These are phyloP conservation scores for Muschampia plurimacula DNA, from an alignment of 2,888 invertebrate genomes.

Conservation along the genomic window DNA sequence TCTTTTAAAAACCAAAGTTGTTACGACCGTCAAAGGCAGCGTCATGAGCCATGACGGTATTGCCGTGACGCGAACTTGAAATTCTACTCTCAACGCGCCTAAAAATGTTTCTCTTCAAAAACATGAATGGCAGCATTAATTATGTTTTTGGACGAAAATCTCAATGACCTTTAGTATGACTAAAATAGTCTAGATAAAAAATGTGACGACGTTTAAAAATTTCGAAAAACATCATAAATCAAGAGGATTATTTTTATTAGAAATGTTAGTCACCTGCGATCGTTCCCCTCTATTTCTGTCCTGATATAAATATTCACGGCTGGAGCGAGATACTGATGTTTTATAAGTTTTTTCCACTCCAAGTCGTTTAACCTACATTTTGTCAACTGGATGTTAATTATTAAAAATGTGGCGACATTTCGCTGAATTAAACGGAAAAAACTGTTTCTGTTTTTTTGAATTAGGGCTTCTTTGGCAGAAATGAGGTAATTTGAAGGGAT, in stretches of 20 bases:
- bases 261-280: slow-evolving; percentile 35
- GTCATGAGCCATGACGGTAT: too few species aligned
- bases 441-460: background rate
- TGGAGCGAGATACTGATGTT: slow-evolving; percentile 41
- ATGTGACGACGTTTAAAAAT: slow-evolving; percentile 6
- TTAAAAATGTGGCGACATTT: background rate
- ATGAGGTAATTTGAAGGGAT: background rate
- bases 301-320: slow-evolving; percentile 42
- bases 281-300: slow-evolving; percentile 43
- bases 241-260: slow-evolving; percentile 36
- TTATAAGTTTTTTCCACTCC: slow-evolving; percentile 32
- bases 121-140: too few species aligned
- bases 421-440: slow-evolving; percentile 1
- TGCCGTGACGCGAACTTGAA: too few species aligned
- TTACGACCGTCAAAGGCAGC: too few species aligned
- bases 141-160: background rate
- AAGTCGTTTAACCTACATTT: slow-evolving; percentile 28
- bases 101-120: too few species aligned
- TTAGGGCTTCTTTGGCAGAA: background rate
- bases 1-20: too few species aligned
- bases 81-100: too few species aligned
- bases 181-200: background rate
- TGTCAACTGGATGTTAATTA: slow-evolving; percentile 7
- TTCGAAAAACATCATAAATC: slow-evolving; percentile 22
- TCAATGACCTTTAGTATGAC: background rate